Evolutionary conservation across 2,113 vertebrate species (phyloP).

Genomic region (Oxyruncus cristatus): DNA sequence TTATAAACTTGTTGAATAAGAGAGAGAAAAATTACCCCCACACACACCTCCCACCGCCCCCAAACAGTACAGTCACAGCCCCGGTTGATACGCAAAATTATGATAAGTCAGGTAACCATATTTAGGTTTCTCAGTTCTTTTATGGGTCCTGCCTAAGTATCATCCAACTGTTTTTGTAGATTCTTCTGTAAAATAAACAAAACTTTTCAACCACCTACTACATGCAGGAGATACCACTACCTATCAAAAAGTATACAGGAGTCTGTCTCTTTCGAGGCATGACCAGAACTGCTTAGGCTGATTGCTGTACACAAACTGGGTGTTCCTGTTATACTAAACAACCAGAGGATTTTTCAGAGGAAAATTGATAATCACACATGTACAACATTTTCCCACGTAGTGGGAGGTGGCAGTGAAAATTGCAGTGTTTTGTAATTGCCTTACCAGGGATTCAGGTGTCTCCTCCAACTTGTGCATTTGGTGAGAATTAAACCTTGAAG

Average conservation of each 20-base stretch:
- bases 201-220: not conserved
- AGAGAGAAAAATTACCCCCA: not conserved
- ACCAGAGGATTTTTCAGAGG: not conserved
- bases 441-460: not conserved
- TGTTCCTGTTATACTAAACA: not conserved
- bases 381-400: not conserved
- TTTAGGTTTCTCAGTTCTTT: too few species aligned
- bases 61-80: not conserved
- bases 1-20: not conserved
- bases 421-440: not conserved
- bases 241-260: not conserved
- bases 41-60: too few species aligned
- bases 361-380: not conserved
- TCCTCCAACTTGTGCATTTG: not conserved
- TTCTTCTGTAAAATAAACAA: not conserved
- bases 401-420: not conserved
- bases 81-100: not conserved
- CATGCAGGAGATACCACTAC: not conserved
- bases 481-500: not conserved
- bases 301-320: not conserved
- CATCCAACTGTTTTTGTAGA: not conserved
- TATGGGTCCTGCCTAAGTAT: too few species aligned
- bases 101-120: not conserved
- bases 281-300: not conserved
- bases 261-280: not conserved